Evolutionary conservation across 1,140 invertebrate species (phyloP).

Genomic region (Danaus plexippus): DNA sequence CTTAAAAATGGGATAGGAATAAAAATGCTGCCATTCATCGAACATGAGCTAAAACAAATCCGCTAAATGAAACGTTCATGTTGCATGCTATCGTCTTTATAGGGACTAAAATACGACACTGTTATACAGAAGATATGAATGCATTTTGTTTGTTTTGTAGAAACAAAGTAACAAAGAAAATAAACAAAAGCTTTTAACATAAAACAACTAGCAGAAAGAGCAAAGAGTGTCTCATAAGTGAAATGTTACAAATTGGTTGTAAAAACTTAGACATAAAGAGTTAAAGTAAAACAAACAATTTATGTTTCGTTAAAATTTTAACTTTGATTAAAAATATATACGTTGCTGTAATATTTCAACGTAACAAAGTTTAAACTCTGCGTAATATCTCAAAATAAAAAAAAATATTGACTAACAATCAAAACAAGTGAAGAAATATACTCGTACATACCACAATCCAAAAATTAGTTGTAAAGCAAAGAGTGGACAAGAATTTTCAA

Average conservation of each 20-base stretch:
- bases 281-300: too few species aligned
- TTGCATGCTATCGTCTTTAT: conserved; percentile 11
- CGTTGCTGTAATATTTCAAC: too few species aligned
- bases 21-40: conserved; percentile 10
- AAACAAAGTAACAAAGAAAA: conserved; percentile 17
- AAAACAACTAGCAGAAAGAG: conserved; percentile 1
- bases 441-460: too few species aligned
- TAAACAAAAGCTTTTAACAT: conserved; percentile 14
- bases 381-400: too few species aligned
- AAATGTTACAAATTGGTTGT: conserved; percentile 1
- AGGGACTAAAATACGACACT: conserved; percentile 6
- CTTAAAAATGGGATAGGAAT: conserved; percentile 8
- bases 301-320: too few species aligned
- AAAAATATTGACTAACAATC: too few species aligned
- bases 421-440: too few species aligned
- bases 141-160: conserved; percentile 1
- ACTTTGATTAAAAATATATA: too few species aligned
- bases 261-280: too few species aligned
- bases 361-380: too few species aligned
- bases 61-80: conserved; percentile 8
- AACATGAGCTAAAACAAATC: conserved; percentile 13
- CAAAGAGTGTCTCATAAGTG: conserved; percentile 6
- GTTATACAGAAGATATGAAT: conserved; percentile 12
- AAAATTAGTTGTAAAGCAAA: too few species aligned
- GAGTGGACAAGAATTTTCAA: too few species aligned